phyloP scores from a whole-genome alignment of 2,113 vertebrate species.

The Oenanthe oenanthe region DNA sequence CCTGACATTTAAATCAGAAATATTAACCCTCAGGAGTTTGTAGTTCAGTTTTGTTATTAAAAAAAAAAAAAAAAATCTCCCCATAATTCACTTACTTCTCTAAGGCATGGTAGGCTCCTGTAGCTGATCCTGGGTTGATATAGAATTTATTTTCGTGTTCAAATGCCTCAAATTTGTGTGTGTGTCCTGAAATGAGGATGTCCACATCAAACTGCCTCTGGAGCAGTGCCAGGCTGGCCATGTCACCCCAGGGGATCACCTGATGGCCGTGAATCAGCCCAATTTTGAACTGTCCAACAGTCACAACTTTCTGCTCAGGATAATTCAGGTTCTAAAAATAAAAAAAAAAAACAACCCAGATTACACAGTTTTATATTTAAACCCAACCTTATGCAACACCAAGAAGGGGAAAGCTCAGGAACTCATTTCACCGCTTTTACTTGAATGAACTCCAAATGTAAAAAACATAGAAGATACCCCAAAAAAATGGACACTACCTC shows the following conservation, averaged over 20 bases:
- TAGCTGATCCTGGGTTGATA: slow-evolving; percentile 98
- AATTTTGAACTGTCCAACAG: slow-evolving; percentile 98
- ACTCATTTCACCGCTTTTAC: not conserved
- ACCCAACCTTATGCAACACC: not conserved
- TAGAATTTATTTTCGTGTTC: slow-evolving; percentile 99
- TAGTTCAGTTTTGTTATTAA: not conserved
- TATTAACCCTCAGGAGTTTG: not conserved
- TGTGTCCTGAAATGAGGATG: slow-evolving; percentile 98
- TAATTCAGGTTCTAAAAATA: slow-evolving; percentile 92
- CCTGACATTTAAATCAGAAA: not conserved
- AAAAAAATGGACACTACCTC: slow-evolving; percentile 79
- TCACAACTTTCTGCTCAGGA: slow-evolving; percentile 98
- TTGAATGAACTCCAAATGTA: fast-evolving
- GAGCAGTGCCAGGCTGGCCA: slow-evolving; percentile 94
- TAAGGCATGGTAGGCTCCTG: slow-evolving; percentile 96
- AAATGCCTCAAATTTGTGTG: slow-evolving; percentile 99
- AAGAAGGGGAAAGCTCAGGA: not conserved
- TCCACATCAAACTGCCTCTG: slow-evolving; percentile 98
- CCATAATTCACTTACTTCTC: slow-evolving; percentile 86
- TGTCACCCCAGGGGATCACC: slow-evolving; percentile 98
- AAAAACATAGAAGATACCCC: not conserved
- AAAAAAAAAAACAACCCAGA: not conserved
- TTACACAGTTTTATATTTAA: not conserved
- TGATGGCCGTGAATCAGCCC: slow-evolving; percentile 98
- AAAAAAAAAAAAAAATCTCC: not conserved